Base-by-base conservation (phyloP, 2,888 invertebrate genomes). In the Oxyscelio sp. region DNA sequence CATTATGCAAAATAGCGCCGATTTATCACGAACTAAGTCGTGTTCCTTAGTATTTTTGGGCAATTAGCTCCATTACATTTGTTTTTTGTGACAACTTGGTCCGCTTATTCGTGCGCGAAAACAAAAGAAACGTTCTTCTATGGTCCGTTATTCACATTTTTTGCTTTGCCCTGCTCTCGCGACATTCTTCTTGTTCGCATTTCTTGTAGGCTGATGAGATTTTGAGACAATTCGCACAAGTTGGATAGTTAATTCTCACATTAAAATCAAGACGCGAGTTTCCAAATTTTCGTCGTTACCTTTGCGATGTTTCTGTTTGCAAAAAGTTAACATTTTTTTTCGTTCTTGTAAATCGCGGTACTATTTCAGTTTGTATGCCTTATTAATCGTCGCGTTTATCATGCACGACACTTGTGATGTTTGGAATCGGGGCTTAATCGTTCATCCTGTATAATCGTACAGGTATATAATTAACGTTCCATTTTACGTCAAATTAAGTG, bases 401-500 rank as follows among this genome's bases (percentile, higher is more conserved):
- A 61, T 21, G 24, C 31, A 13, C 43, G 15, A 4, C 9, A 24
- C 31, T 52, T 43, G 21, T 27, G 52, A 61, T 15, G 34, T 52
- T 52, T 24, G 38, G 40, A 48, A 56, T 11, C 15, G 17, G 45
- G 15, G 24, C 24, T 73, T 74, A 68, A 81, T 81, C 61, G 54
- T 73, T 61, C 74, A 68, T 61, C 21, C 8, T 27, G 15, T 68
- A 80, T 81, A 81, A 66, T 68, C 66, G 54, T 65, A 68, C 66
- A 63, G 54, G 68, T 54, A 77, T 83, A 70, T 83, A 87, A 87
- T 84, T 87, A 80, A 85, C 85, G 83, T 85, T 61, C 65, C 61
- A 79, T 87, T 85, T 78, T 78, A 81, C 65, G 83, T 79, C 75
- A 78, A 82, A 84, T 86, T 80, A 83, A 82, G 75, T 54, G 52